Evolutionary conservation across 2,888 invertebrate species (phyloP), one percentile per base, ranked within the genome.

Genomic region (Peribatodes rhomboidaria): DNA sequence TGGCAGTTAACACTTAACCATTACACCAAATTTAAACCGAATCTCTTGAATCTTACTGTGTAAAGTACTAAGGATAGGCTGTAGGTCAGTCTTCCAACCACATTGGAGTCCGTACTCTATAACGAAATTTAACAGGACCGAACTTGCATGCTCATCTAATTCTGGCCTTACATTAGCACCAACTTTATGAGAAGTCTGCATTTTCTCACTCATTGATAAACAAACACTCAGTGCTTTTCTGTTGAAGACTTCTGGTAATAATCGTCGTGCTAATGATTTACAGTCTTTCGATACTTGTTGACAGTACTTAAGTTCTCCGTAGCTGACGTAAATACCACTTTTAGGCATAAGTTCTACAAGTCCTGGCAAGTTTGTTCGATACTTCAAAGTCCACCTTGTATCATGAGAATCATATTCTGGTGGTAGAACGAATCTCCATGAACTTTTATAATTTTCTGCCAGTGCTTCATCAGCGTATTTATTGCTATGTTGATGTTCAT

Each of bases 331-430:
- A 39, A 63, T 16, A 39, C 31, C 16, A 14, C 44, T 57, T 31
- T 33, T n/a, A 58, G 62, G 57, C 18, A 53, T 31, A 53, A 63
- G 62, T 41, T 63, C 57, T n/a, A 57, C 39, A 9, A 63, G 62
- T 20, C 46, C 53, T 16, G 52, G 42, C 35, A 42, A 3, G 55
- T 65, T 16, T 22, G 10, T 41, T 53, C 39, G 62, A 61, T 70
- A 63, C 61, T 65, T 67, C 53, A 70, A 55, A 53, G 65, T 70
- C 67, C 65, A 67, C 59, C 27, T 63, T 46, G 70, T 61, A 61
- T 70, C 64, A 52, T 42, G 3, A 47, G 66, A 22, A 64, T 69
- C 61, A 64, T 68, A 69, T 54, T 69, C 50, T 3, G 53, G 20
- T 58, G 63, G 57, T 56, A 62, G 35, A 44, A 37, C 22, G 14